Conservation (phyloP, 2,113 vertebrate species). For the Coptodon rendalli region DNA sequence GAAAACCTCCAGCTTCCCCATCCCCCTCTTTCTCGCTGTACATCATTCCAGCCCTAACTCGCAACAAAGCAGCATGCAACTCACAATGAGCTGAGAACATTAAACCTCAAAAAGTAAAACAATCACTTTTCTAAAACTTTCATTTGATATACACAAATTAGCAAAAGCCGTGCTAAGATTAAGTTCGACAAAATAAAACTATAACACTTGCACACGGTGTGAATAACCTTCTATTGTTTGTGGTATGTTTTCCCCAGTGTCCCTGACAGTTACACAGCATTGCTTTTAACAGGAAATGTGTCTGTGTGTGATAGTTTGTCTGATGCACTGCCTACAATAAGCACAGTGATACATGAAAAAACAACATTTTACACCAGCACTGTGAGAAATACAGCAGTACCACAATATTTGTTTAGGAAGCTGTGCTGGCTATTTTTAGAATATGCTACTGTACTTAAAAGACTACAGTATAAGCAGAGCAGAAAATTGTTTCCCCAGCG, state of each 20-base stretch:
- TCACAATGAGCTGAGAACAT: neutral
- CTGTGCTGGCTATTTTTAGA: neutral
- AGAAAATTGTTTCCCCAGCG: neutral
- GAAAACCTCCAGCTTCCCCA: neutral
- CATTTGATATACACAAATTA: neutral
- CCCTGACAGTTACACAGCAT: neutral
- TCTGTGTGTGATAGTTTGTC: conserved; percentile 21
- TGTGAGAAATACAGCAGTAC: neutral
- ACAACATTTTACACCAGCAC: neutral
- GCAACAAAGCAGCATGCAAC: neutral
- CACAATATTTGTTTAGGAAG: neutral
- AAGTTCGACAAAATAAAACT: neutral
- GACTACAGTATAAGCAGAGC: neutral
- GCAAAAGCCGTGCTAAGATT: neutral
- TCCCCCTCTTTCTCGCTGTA: neutral
- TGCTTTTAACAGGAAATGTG: conserved; percentile 25
- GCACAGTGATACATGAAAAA: neutral
- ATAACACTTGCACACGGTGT: neutral
- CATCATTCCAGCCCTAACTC: neutral
- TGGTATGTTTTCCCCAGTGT: neutral
- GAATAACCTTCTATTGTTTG: neutral
- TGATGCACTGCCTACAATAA: neutral
- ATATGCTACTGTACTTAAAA: neutral
- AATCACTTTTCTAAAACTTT: neutral
- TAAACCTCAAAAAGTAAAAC: neutral